Base-by-base conservation (phyloP, 2,797 vertebrate species). In the Diplodus puntazzo region DNA sequence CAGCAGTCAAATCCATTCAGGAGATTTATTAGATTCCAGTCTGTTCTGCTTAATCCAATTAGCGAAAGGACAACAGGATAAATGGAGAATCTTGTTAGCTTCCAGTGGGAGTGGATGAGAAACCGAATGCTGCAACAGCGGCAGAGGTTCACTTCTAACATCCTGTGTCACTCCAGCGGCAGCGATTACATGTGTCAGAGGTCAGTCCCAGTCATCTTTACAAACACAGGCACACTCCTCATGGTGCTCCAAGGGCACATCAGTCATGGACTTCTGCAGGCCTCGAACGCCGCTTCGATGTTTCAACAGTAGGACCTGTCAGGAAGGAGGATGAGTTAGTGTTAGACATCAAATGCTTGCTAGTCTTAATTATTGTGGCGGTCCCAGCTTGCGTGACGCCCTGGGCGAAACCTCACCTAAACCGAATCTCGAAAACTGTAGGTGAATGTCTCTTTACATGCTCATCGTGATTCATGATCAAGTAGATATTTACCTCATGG, bases 211-310 rank as follows among this genome's bases (percentile, higher is more conserved):
- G 94, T 95, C 96, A 72, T 97, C 96, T 93, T 96, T 96, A 90
- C 98, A 99, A 80, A 96, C 95, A 87, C 98, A 99, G 94, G 95
- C 92, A 82, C 98, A 99, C 89, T 98, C 97, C 82, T 99, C 98
- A 0, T 99, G 98, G 92, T 99, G 98, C 85, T 99, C 98, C 95
- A 99, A 89, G 71, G 95, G 88, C 80, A 99, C 97, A 18, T 99
- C 98, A 0, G 97, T 96, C 93, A 99, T 92, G 10, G 97, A 96
- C 93, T 99, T 99, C 89, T 98, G 98, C 83, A 98, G 85, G 39
- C 96, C 96, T 48, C 94, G 93, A 64, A 93, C 91, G 5, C 97
- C 98, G 4, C 83, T 94, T 69, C 97, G 95, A 85, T 97, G 97
- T 89, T 97, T 98, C 92, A 99, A 81, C 89, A 98, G 96, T 50